These are phyloP conservation scores for Papilio polytes DNA, from an alignment of 1,140 invertebrate species.

Conservation along the genomic window DNA sequence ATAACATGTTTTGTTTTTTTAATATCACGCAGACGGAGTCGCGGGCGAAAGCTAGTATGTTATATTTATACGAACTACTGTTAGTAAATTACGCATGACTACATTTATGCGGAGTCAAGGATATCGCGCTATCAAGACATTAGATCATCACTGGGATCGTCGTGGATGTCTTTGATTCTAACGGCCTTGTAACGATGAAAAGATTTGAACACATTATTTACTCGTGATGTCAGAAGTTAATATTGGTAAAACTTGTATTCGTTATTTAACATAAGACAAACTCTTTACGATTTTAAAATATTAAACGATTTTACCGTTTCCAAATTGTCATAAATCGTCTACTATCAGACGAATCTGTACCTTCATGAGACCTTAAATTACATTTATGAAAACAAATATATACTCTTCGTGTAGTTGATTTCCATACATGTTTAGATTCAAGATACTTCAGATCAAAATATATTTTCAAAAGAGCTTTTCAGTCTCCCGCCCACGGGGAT, in stretches of 20 bases:
- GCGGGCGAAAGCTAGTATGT: not conserved
- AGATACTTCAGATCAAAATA: slow-evolving; percentile 38
- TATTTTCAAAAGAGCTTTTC: slow-evolving; percentile 56
- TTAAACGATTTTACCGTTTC: no score
- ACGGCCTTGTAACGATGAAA: slow-evolving; percentile 7
- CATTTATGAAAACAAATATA: not conserved
- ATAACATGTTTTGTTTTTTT: no score
- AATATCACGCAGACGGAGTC: no score
- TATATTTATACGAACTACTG: slow-evolving; percentile 4
- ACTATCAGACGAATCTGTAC: no score
- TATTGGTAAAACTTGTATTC: not conserved
- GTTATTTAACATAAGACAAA: no score
- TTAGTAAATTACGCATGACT: not conserved
- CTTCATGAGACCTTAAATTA: not conserved
- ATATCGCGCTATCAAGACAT: not conserved
- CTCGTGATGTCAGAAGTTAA: not conserved
- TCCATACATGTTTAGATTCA: slow-evolving; percentile 21
- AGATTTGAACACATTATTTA: slow-evolving; percentile 13
- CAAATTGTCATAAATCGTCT: no score
- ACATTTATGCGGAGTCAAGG: slow-evolving; percentile 19
- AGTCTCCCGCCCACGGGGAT: slow-evolving; percentile 61
- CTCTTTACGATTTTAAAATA: not conserved
- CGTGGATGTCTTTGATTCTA: not conserved
- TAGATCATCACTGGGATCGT: slow-evolving; percentile 11
- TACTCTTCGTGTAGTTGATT: not conserved